A percentile compares a stretch with the other conserved stretches of the same genome.
These are phyloP conservation scores for Phorcus lineatus DNA, from an alignment of 2,888 invertebrate genomes.

Conservation along the genomic window DNA sequence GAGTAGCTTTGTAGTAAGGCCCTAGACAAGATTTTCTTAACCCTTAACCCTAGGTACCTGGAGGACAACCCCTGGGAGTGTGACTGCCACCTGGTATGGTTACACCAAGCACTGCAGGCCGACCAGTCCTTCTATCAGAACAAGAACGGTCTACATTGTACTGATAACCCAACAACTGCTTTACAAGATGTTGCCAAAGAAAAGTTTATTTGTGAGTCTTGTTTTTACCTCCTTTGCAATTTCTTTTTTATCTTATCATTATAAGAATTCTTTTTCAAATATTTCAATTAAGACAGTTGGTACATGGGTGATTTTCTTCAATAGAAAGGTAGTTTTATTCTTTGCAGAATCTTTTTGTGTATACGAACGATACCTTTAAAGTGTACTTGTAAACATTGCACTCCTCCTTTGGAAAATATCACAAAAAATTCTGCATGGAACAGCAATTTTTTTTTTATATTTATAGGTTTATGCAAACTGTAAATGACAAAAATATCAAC, in stretches of 20 bases:
- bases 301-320: neutral
- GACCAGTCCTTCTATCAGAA: slow-evolving; percentile 29
- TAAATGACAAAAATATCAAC: too few species aligned
- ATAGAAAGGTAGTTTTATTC: neutral
- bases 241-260: neutral
- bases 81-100: slow-evolving; percentile 44
- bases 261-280: neutral
- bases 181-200: neutral
- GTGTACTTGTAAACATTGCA: too few species aligned
- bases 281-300: neutral
- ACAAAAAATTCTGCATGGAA: too few species aligned
- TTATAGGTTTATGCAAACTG: too few species aligned
- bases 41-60: slow-evolving; percentile 18
- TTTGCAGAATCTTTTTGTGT: neutral
- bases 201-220: slow-evolving; percentile 9
- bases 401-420: too few species aligned
- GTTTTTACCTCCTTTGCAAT: neutral
- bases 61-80: slow-evolving; percentile 49
- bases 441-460: too few species aligned
- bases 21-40: too few species aligned
- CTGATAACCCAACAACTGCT: neutral
- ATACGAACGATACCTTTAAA: too few species aligned
- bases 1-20: too few species aligned
- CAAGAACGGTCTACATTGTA: neutral
- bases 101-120: slow-evolving; percentile 36